Evolutionary conservation across 1,140 invertebrate species (phyloP), one percentile per base, ranked within the genome.

Genomic region (Nixonia krombeini): DNA sequence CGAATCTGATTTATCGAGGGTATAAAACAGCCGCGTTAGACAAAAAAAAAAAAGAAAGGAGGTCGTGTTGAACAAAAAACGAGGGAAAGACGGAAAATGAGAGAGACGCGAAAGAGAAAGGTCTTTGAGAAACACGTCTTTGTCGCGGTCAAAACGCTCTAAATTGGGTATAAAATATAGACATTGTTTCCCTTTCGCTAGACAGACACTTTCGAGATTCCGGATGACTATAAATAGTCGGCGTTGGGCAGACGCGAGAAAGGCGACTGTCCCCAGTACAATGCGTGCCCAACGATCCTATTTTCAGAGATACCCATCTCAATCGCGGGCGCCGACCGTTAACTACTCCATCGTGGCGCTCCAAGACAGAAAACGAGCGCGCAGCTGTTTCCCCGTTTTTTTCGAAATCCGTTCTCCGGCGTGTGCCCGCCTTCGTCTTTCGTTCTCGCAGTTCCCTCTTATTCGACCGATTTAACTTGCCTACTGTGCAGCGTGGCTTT

Each of bases 231-330:
- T 72, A 73, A 76, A 80, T 76, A 79, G 58, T 45, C 50, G 46
- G 21, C 12, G 9, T 59, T 10, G 52, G 51, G n/a, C n/a, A n/a
- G n/a, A n/a, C n/a, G n/a, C n/a, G n/a, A n/a, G n/a, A n/a, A 33
- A 28, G 58, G 65, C 69, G 57, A 72, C 47, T 64, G 57, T 67
- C 62, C 59, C 61, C 70, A 50, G 69, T 55, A 77, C 74, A 81
- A 78, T 80, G 70, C 76, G 66, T 63, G 61, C 50, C 70, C 57
- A 67, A 68, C 68, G 68, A 76, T 78, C 76, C 79, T 82, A 82
- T 81, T 82, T 82, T 81, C 75, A 67, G 79, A 75, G 76, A 81
- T 81, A 81, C 56, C 49, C 72, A 75, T 78, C 74, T 76, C 70
- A 61, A 28, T 62, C 21, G 45, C n/a, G n/a, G n/a, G n/a, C n/a